phyloP scores from a whole-genome alignment of 1,140 invertebrate genomes.

The Drosophila lacteicornis region DNA sequence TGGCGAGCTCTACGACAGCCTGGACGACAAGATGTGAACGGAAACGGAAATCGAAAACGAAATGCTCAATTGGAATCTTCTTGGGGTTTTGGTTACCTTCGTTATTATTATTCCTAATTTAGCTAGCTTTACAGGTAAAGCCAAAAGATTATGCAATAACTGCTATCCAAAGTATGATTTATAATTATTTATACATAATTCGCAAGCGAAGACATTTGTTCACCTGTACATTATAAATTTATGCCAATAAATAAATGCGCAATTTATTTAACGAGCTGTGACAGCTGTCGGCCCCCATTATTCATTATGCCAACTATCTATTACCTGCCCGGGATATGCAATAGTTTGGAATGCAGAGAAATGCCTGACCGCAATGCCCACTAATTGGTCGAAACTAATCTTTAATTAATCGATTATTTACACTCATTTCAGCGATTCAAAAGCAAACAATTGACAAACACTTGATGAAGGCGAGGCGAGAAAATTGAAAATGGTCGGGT shows the following conservation, averaged over 20 bases:
- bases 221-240: slow-evolving; percentile 44
- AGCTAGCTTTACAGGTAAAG: slow-evolving; percentile 72
- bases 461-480: background rate
- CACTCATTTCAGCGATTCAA: background rate
- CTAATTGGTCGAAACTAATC: slow-evolving; percentile 37
- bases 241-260: slow-evolving; percentile 59
- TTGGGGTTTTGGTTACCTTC: slow-evolving; percentile 47
- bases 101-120: slow-evolving; percentile 24
- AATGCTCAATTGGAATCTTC: slow-evolving; percentile 53
- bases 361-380: slow-evolving; percentile 23
- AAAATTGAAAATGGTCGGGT: background rate
- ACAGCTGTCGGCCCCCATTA: slow-evolving; percentile 31
- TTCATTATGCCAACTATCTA: slow-evolving; percentile 24
- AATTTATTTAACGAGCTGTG: slow-evolving; percentile 63
- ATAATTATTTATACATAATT: slow-evolving; percentile 24
- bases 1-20: slow-evolving; percentile 75
- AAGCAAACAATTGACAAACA: background rate
- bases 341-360: background rate
- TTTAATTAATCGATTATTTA: slow-evolving; percentile 44
- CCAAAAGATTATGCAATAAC: slow-evolving; percentile 57
- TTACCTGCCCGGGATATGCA: background rate
- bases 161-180: slow-evolving; percentile 65
- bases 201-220: slow-evolving; percentile 18
- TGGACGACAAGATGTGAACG: slow-evolving; percentile 73
- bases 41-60: background rate